Conservation (phyloP, 2,888 invertebrate species). For the Apamea epomidion region DNA sequence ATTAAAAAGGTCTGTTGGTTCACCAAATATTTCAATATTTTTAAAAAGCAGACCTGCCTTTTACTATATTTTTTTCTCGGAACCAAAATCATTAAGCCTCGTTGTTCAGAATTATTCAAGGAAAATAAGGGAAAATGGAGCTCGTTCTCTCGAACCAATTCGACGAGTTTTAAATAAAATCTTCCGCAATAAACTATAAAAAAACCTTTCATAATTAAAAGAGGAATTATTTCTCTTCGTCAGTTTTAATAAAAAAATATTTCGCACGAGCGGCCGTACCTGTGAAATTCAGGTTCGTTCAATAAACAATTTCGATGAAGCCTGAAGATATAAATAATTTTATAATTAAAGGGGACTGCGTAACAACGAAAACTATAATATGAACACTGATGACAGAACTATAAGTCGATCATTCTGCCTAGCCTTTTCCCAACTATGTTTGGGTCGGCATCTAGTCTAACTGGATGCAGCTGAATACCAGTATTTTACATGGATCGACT, state of each 20-base stretch:
- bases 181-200: slow-evolving; percentile 9
- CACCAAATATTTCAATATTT: slow-evolving; percentile 2
- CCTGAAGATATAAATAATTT: slow-evolving; percentile 34
- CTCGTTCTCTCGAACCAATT: slow-evolving; percentile 4
- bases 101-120: slow-evolving; percentile 21
- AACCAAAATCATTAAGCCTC: neutral
- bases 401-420: neutral
- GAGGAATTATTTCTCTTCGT: slow-evolving; percentile 32
- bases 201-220: slow-evolving; percentile 23
- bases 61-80: slow-evolving; percentile 5
- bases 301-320: slow-evolving; percentile 29
- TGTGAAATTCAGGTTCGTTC: slow-evolving; percentile 21
- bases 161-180: slow-evolving; percentile 11
- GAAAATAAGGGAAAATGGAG: slow-evolving; percentile 12
- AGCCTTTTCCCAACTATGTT: neutral
- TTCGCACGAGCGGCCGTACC: slow-evolving; percentile 4
- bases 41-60: neutral
- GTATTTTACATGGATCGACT: neutral
- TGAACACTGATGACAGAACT: slow-evolving; percentile 9
- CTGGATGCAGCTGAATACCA: neutral
- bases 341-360: slow-evolving; percentile 10
- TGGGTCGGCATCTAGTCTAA: neutral
- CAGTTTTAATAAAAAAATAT: slow-evolving; percentile 30
- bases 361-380: slow-evolving; percentile 9
- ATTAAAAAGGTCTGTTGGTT: neutral